These are phyloP conservation scores for Ophion slaviceki DNA, from an alignment of 2,888 invertebrate genomes.

Conservation along the genomic window DNA sequence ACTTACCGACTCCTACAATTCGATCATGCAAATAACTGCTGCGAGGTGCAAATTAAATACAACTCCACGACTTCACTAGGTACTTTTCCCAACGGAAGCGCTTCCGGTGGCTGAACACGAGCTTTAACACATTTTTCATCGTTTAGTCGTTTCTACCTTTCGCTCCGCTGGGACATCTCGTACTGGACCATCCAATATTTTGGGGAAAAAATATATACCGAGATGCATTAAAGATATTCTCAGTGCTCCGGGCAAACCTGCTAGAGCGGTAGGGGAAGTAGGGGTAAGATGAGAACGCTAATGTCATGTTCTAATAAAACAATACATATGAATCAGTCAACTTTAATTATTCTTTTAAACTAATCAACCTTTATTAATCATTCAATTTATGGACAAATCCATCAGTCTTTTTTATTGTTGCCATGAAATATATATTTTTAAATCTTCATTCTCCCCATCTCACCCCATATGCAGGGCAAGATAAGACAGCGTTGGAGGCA, in stretches of 20 bases:
- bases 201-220: neutral
- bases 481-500: too few relatives aligned
- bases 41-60: neutral
- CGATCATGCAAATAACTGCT: conserved; percentile 8
- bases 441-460: too few relatives aligned
- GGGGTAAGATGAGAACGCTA: too few relatives aligned
- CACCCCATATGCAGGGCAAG: too few relatives aligned
- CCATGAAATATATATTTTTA: too few relatives aligned
- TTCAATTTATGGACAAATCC: too few relatives aligned
- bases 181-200: neutral
- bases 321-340: too few relatives aligned
- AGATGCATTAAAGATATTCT: conserved; percentile 2
- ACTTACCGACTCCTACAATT: conserved; percentile 6
- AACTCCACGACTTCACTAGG: conserved; percentile 19
- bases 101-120: neutral
- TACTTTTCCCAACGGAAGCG: conserved; percentile 24
- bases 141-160: neutral
- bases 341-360: too few relatives aligned
- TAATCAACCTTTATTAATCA: too few relatives aligned
- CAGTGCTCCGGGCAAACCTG: neutral
- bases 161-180: neutral
- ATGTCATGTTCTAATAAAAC: too few relatives aligned
- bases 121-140: conserved; percentile 8
- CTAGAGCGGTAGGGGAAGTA: neutral
- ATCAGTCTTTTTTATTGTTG: too few relatives aligned